These are phyloP conservation scores for Coelogynopora nodosa DNA, from an alignment of 2,888 invertebrate species.

Conservation along the genomic window DNA sequence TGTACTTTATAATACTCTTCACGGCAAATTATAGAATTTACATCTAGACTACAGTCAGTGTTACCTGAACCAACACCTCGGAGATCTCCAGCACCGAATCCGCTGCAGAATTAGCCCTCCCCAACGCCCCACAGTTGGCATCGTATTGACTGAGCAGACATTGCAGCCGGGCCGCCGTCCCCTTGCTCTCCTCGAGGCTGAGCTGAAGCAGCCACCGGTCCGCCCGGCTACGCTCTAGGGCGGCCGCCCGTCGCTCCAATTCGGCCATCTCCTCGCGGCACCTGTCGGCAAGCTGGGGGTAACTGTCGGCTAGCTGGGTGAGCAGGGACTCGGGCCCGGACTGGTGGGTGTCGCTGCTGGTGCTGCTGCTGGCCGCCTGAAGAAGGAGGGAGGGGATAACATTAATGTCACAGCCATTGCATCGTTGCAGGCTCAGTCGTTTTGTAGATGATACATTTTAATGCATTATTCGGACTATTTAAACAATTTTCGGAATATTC, in stretches of 20 bases:
- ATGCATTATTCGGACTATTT: too few relatives aligned
- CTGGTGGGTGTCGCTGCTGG: not conserved
- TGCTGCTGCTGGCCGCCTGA: too few relatives aligned
- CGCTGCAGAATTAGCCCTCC: not conserved
- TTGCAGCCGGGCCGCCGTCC: conserved; percentile 4
- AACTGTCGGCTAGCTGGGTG: not conserved
- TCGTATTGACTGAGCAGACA: conserved; percentile 22
- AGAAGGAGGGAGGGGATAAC: too few relatives aligned
- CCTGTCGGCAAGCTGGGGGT: not conserved
- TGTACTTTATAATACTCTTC: too few relatives aligned
- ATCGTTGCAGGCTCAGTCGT: too few relatives aligned
- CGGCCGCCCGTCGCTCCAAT: not conserved
- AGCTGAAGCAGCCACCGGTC: conserved; percentile 27
- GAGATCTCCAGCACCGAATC: not conserved
- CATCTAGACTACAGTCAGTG: too few relatives aligned
- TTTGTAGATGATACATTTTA: too few relatives aligned
- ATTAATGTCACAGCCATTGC: too few relatives aligned
- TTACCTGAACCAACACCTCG: conserved; percentile 1
- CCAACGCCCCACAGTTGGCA: conserved; percentile 18
- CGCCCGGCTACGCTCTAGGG: not conserved
- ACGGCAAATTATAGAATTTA: not conserved
- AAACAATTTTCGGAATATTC: too few relatives aligned
- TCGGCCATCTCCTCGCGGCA: not conserved
- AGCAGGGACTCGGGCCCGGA: not conserved
- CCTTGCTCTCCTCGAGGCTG: conserved; percentile 16